These are phyloP conservation scores for Bellardia pandia DNA, from an alignment of 2,888 invertebrate species.

Conservation along the genomic window DNA sequence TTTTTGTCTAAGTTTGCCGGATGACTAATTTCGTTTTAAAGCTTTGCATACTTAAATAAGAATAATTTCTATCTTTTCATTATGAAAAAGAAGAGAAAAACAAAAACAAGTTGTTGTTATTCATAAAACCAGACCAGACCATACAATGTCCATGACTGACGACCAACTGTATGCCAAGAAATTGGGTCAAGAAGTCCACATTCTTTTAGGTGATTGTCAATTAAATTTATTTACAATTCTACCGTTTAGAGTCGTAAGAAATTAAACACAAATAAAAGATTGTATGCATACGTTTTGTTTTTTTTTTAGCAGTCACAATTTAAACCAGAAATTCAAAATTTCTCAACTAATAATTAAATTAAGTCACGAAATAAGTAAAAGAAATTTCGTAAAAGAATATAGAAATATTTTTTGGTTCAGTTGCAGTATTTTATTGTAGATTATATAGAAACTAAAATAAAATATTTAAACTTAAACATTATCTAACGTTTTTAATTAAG, in stretches of 20 bases:
- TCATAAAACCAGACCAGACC: conserved; percentile 45
- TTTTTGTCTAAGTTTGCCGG: conserved; percentile 26
- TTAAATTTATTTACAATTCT: conserved; percentile 67
- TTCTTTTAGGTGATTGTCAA: conserved; percentile 71
- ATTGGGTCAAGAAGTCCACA: conserved; percentile 70
- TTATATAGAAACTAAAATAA: too few species aligned
- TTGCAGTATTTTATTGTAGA: too few species aligned
- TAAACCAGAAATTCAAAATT: conserved; percentile 13
- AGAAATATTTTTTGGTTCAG: too few species aligned
- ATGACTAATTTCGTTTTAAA: conserved; percentile 64
- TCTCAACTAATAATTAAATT: conserved; percentile 4
- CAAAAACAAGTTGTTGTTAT: conserved; percentile 62
- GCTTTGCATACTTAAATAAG: conserved; percentile 70
- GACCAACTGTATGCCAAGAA: conserved; percentile 39
- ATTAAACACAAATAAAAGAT: conserved; percentile 21
- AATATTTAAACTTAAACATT: too few species aligned
- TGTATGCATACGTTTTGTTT: not conserved
- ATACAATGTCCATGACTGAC: conserved; percentile 48
- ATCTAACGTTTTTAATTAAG: too few species aligned
- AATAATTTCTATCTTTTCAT: conserved; percentile 42
- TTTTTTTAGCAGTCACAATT: not conserved
- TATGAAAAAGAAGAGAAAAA: conserved; percentile 22
- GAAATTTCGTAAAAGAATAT: too few species aligned
- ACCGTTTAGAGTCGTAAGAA: conserved; percentile 52
- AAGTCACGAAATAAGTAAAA: conserved; percentile 6